Evolutionary conservation across 2,888 invertebrate genomes (phyloP), one percentile per base, ranked within the genome.

Genomic region (Junonia oenone): DNA sequence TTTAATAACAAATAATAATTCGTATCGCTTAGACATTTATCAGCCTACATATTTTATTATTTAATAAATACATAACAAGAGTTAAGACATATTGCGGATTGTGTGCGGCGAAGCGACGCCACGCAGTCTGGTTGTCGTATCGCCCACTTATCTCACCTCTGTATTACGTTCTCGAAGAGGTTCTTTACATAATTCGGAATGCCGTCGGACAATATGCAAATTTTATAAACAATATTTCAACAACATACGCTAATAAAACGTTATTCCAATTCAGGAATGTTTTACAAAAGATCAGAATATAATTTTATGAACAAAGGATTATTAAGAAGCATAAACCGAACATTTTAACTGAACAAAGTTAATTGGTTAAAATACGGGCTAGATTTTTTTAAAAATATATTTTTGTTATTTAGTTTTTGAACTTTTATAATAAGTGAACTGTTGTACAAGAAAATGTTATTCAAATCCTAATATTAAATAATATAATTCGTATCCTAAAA

Each of bases 91-190:
- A 63, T 59, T 65, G 63, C 59, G 65, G 63, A 63, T 52, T 35
- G 61, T 56, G 48, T 35, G 48, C 45, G 53, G 51, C 33, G 54
- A 40, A 38, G 62, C 71, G 81, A 67, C 82, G 81, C 82, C 82
- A 75, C 66, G 78, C 84, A 58, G 84, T 83, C 84, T 83, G 65
- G 50, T 52, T 56, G 63, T 62, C 63, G 58, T 58, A 59, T 59
- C 64, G 63, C 65, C 68, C 63, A 66, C 65, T 68, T 68, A 65
- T 67, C 65, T 67, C 63, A 65, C 66, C 62, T 65, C 59, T 51
- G 55, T 58, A 51, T 53, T 56, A 57, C 48, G 55, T 53, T 43
- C 49, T 45, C 45, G 51, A 55, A 38, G 50, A 56, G 26, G 46
- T 33, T 53, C 31, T 55, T 58, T 49, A 57, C 37, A 53, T 53